These are phyloP conservation scores for Linyphia triangularis DNA, from an alignment of 2,888 invertebrate genomes.

Conservation along the genomic window DNA sequence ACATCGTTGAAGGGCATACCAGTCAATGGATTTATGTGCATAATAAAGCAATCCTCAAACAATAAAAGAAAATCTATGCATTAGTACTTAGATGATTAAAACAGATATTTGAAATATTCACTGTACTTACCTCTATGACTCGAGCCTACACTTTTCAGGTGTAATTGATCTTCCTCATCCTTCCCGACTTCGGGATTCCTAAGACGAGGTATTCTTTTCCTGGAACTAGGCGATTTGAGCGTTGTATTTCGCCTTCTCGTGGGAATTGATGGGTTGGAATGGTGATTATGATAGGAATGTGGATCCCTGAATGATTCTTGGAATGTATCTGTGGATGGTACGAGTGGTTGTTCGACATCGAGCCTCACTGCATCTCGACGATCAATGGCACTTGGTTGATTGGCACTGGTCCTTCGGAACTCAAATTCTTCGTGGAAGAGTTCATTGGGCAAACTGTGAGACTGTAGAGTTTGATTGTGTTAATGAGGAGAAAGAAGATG, in stretches of 20 bases:
- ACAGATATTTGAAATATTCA: no score
- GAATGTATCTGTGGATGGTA: not conserved
- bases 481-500: not conserved
- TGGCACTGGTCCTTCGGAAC: slow-evolving; percentile 33
- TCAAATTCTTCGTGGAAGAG: slow-evolving; percentile 20
- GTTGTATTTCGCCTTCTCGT: not conserved
- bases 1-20: no score
- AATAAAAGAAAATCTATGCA: no score
- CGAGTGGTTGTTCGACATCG: not conserved
- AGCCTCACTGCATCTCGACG: slow-evolving; percentile 4
- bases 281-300: not conserved
- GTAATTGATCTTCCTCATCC: no score
- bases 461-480: no score
- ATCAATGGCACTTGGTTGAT: slow-evolving; percentile 45
- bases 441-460: not conserved
- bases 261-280: not conserved
- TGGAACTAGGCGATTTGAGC: not conserved
- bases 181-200: not conserved
- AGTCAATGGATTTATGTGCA: no score
- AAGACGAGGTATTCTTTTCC: not conserved
- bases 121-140: no score
- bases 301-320: not conserved
- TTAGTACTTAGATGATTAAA: no score
- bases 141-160: no score
- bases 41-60: no score